Conservation (phyloP, 2,797 vertebrate species). For the Varecia variegata region DNA sequence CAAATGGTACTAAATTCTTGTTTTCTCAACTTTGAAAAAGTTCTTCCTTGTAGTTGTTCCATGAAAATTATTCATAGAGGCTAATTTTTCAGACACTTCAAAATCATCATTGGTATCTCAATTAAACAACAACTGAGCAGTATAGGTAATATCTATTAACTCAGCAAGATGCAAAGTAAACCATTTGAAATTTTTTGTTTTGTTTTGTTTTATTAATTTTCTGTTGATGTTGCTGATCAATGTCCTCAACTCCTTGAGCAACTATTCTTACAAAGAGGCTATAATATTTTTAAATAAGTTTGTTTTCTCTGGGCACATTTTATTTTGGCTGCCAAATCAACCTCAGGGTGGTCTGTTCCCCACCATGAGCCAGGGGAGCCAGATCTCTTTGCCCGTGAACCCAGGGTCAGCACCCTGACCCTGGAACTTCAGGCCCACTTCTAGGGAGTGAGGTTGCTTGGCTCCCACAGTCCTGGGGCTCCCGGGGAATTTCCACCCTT, state of each 20-base stretch:
- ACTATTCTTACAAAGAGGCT: not conserved
- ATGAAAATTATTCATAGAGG: not conserved
- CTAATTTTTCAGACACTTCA: not conserved
- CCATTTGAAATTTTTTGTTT: not conserved
- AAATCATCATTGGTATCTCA: not conserved
- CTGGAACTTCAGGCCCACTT: no score
- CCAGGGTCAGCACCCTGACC: no score
- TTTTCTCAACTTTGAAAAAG: not conserved
- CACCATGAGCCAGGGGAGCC: no score
- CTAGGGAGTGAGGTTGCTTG: no score
- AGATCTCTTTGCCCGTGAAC: no score
- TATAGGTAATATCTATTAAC: not conserved
- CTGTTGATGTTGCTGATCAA: not conserved
- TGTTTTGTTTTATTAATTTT: not conserved
- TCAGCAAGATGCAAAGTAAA: not conserved
- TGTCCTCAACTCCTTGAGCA: not conserved
- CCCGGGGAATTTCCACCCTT: no score
- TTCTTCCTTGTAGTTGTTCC: not conserved
- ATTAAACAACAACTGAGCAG: not conserved
- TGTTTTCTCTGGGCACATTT: not conserved
- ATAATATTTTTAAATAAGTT: slow-evolving; percentile 17
- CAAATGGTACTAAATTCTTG: not conserved
- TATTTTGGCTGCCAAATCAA: not conserved
- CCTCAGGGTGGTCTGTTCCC: not conserved
- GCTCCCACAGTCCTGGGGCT: no score